phyloP scores from a whole-genome alignment of 2,113 vertebrate genomes.

The Pan paniscus region DNA sequence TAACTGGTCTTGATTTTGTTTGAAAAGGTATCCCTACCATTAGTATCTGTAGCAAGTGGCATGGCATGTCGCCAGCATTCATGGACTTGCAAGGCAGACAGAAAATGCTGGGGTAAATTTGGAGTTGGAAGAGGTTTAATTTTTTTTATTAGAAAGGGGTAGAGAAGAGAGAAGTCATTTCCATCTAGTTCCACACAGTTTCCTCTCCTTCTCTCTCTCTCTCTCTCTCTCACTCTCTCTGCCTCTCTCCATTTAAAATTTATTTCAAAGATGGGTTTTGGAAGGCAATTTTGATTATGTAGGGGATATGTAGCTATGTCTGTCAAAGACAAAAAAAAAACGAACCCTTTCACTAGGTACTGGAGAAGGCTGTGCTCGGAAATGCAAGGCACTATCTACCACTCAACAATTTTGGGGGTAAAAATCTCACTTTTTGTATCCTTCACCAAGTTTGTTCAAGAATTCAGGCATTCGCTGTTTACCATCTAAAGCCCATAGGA shows the following conservation, averaged over 20 bases:
- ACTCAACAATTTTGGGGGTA: background rate
- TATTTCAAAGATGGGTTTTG: background rate
- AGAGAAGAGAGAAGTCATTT: background rate
- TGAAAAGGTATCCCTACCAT: background rate
- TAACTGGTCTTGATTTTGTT: background rate
- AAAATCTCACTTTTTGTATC: background rate
- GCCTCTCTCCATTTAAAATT: background rate
- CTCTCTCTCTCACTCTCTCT: background rate
- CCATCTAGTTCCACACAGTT: background rate
- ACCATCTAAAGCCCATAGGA: background rate
- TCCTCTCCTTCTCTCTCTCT: background rate
- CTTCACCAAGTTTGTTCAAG: background rate
- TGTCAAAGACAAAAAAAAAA: background rate
- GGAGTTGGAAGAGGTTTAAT: background rate
- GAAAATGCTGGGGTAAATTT: background rate
- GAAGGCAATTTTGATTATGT: background rate
- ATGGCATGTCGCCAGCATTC: fast-evolving
- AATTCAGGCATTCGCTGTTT: background rate
- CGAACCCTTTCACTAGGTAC: background rate
- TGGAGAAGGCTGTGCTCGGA: background rate
- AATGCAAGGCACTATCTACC: background rate
- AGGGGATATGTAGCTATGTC: background rate
- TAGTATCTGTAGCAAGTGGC: background rate
- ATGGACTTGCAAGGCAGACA: background rate
- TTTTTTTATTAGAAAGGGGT: background rate